Conservation (phyloP, 2,888 invertebrate species). For the Toxonevra muliebris region DNA sequence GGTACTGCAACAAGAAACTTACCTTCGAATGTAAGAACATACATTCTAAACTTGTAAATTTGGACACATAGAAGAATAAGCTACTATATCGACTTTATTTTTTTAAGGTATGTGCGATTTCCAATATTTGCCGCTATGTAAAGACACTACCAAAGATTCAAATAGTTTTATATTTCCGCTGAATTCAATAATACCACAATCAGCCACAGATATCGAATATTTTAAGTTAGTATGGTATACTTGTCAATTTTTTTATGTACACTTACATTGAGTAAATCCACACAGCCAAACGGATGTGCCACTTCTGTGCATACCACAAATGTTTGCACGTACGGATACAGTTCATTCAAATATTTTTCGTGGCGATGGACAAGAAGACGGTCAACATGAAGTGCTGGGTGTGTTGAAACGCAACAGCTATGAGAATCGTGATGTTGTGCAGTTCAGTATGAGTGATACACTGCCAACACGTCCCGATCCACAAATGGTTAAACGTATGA, state of each 20-base stretch:
- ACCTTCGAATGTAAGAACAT: slow-evolving; percentile 60
- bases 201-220: slow-evolving; percentile 68
- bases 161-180: slow-evolving; percentile 66
- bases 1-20: slow-evolving; percentile 54
- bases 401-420: slow-evolving; percentile 68
- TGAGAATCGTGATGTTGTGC: slow-evolving; percentile 71
- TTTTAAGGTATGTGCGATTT: slow-evolving; percentile 84
- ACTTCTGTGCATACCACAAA: slow-evolving; percentile 77
- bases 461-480: slow-evolving; percentile 73
- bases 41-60: background rate
- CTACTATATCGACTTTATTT: background rate
- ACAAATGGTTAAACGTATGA: slow-evolving; percentile 69
- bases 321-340: slow-evolving; percentile 81
- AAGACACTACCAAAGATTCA: slow-evolving; percentile 51
- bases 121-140: slow-evolving; percentile 84
- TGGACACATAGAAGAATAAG: background rate
- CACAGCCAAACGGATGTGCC: slow-evolving; percentile 64
- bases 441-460: slow-evolving; percentile 71
- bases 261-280: background rate
- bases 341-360: slow-evolving; percentile 60
- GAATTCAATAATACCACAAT: slow-evolving; percentile 71
- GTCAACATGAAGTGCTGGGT: slow-evolving; percentile 65
- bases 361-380: slow-evolving; percentile 62
- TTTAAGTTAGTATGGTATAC: slow-evolving; percentile 58
- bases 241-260: background rate